These are phyloP conservation scores for Rhegmatorhina hoffmannsi DNA, from an alignment of 2,113 vertebrate species.

Conservation along the genomic window DNA sequence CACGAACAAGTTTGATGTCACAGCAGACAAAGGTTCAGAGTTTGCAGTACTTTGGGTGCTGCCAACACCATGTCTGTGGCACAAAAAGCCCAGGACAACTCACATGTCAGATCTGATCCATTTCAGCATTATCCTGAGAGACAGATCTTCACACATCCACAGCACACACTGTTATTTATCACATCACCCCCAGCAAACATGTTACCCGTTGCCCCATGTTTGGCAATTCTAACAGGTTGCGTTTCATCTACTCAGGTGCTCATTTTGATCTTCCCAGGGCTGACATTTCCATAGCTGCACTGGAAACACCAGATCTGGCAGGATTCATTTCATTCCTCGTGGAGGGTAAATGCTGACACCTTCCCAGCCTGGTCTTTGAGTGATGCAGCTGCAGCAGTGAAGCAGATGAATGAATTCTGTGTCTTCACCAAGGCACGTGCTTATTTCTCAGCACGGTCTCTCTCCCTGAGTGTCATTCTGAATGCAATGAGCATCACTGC, in stretches of 20 bases:
- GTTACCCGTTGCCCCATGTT: accelerated
- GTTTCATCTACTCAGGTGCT: not conserved
- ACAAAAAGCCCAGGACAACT: not conserved
- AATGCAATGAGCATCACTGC: not conserved
- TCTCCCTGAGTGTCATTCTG: accelerated
- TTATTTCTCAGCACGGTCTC: accelerated
- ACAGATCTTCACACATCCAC: not conserved
- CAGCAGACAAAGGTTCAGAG: not conserved
- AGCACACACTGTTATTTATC: accelerated
- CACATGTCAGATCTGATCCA: accelerated
- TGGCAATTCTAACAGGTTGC: accelerated
- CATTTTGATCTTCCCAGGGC: not conserved
- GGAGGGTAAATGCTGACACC: not conserved
- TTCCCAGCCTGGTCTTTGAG: not conserved
- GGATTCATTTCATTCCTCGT: not conserved
- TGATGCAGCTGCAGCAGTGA: not conserved
- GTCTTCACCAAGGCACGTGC: accelerated
- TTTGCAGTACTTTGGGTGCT: accelerated
- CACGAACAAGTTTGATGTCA: accelerated
- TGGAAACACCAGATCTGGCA: not conserved
- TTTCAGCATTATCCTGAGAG: not conserved
- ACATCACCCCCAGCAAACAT: accelerated
- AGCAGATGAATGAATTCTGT: not conserved
- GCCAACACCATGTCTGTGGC: accelerated
- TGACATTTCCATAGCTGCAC: not conserved